Evolutionary conservation across 2,888 invertebrate species (phyloP), one percentile per base, ranked within the genome.

Genomic region (Apamea monoglypha): DNA sequence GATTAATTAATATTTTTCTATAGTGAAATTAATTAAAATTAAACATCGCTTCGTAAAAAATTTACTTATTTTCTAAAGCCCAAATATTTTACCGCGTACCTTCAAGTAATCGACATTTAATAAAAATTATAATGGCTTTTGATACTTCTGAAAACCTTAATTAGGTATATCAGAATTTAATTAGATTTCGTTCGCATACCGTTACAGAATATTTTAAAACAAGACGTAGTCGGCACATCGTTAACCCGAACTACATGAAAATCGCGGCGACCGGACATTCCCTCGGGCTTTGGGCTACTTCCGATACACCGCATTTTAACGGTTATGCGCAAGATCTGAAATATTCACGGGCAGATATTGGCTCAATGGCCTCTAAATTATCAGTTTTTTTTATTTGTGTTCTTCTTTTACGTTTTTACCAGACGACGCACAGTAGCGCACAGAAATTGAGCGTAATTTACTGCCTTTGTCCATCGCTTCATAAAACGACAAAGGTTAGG

Each of bases 311-410:
- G 78, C 78, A 81, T 86, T 88, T 88, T 84, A 86, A 89, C 77
- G 78, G 76, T 80, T 84, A 83, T 84, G 80, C 32, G 75, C 68
- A 64, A 80, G 59, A 78, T 70, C 82, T 86, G 84, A 88, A 86
- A 89, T 84, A 89, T 88, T 82, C 67, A 74, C 76, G n/a, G 78
- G 68, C 84, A 75, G 78, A 85, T 83, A 86, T 80, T 77, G 84
- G 69, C 74, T 76, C 29, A 83, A 85, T 81, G 74, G 76, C 47
- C 74, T 72, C 74, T 87, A 83, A 90, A 87, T 77, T 81, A 56
- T 47, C 29, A 74, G 69, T 64, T 76, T 77, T 71, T 80, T 69
- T 70, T 40, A 36, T 25, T 69, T 81, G 67, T 61, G 50, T 76
- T 78, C n/a, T 63, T 78, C 81, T 71, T 84, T 81, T 78, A 67